Evolutionary conservation across 2,888 invertebrate genomes (phyloP).

Genomic region (Marronus borbonicus): DNA sequence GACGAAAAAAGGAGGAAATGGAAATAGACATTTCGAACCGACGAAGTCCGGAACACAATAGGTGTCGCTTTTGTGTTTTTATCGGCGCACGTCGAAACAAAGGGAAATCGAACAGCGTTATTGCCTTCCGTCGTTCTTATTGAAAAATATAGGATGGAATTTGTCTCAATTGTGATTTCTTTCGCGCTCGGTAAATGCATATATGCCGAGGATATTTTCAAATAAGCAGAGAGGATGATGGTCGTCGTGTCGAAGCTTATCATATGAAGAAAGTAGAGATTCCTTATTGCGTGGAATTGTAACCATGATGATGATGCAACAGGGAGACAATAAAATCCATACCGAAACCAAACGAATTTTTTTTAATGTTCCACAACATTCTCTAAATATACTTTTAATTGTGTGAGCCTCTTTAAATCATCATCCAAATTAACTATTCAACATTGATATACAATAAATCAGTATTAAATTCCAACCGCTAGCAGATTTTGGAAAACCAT

Average conservation of each 20-base stretch:
- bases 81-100: conserved; percentile 27
- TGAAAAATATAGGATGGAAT: conserved; percentile 36
- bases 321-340: too few relatives aligned
- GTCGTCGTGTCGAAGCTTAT: background rate
- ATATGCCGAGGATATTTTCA: background rate
- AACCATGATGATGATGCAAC: too few relatives aligned
- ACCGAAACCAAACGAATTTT: too few relatives aligned
- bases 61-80: conserved; percentile 36
- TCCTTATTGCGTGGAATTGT: too few relatives aligned
- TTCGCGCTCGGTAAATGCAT: background rate
- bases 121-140: conserved; percentile 22
- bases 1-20: conserved; percentile 17
- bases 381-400: too few relatives aligned
- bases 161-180: conserved; percentile 36
- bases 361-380: too few relatives aligned
- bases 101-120: conserved; percentile 34
- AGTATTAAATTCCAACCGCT: too few relatives aligned
- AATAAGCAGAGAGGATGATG: background rate
- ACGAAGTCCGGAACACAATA: conserved; percentile 22
- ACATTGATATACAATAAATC: too few relatives aligned
- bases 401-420: too few relatives aligned
- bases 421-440: too few relatives aligned
- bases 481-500: too few relatives aligned
- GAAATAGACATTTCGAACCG: conserved; percentile 29
- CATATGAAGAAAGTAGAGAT: too few relatives aligned